phyloP scores from a whole-genome alignment of 2,113 vertebrate species.

The Bostrychus sinensis region DNA sequence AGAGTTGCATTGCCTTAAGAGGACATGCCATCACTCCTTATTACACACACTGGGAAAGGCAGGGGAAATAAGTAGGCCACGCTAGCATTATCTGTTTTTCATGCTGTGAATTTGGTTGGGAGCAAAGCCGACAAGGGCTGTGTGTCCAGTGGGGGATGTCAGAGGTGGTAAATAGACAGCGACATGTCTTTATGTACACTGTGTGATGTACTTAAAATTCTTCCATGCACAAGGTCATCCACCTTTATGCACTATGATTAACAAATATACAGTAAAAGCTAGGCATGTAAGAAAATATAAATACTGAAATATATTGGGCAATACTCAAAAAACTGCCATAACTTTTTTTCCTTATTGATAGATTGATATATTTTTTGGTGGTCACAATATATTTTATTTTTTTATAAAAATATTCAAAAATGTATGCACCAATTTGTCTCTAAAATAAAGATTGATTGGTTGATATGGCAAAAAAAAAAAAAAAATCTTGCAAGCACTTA shows the following conservation, averaged over 20 bases:
- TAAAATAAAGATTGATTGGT: too few species aligned
- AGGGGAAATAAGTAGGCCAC: constrained; percentile 68
- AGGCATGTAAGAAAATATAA: too few species aligned
- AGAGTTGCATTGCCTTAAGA: constrained; percentile 63
- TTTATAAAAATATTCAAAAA: too few species aligned
- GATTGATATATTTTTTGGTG: too few species aligned
- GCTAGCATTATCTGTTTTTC: constrained; percentile 67
- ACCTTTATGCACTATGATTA: neutral
- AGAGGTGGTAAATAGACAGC: constrained; percentile 52
- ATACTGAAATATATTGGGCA: too few species aligned
- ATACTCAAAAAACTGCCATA: too few species aligned
- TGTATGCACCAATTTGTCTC: too few species aligned
- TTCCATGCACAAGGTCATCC: neutral
- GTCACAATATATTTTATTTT: too few species aligned
- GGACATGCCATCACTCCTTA: constrained; percentile 75
- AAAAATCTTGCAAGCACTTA: too few species aligned
- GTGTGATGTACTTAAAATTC: constrained; percentile 23
- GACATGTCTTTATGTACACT: constrained; percentile 58
- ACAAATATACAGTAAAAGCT: neutral
- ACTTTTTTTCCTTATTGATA: too few species aligned
- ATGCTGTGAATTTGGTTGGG: constrained; percentile 45
- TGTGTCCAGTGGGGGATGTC: constrained; percentile 51
- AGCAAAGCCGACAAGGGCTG: constrained; percentile 55
- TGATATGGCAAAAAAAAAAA: too few species aligned
- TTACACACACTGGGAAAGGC: constrained; percentile 62